Base-by-base conservation (phyloP, 2,888 invertebrate species). In the Euclidia mi region DNA sequence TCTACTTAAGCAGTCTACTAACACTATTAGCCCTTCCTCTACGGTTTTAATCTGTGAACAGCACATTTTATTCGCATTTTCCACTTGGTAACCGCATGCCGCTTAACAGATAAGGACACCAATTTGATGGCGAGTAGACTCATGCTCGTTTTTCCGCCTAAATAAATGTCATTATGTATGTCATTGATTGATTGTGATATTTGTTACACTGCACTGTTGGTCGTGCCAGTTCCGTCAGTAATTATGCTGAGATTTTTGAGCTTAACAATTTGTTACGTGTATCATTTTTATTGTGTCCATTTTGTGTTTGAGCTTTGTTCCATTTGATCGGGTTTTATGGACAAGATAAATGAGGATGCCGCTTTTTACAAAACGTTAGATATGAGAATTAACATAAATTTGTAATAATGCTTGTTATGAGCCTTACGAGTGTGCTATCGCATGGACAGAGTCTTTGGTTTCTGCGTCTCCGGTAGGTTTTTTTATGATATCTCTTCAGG, bases 171-270 rank as follows among this genome's bases (percentile, higher is more conserved):
- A 84, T 87, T 88, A 85, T 81, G 72, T 66, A 68, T 84, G 88
- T 76, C 89, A 86, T 82, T 90, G 90, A 90, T 89, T 84, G 88
- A 90, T 90, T 79, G 82, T 75, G 79, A 73, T 81, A 84, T 88
- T 85, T 87, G 84, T 87, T 79, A 81, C 79, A 71, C n/a, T n/a
- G n/a, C n/a, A n/a, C 40, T 60, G 38, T 53, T 12, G 44, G 50
- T 34, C 28, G 49, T 62, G 38, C 9, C 6, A 14, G 15, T 11
- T 32, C 15, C 20, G 31, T 12, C 12, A 37, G 37, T 58, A 56
- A 73, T 71, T 59, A 72, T 38, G 11, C 4, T 17, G 11, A 12
- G 20, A 6, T 50, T 56, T 56, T 52, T 55, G 18, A 3, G 10
- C 20, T 14, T 35, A 12, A 25, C 37, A 15, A 34, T 55, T 38